phyloP scores from a whole-genome alignment of 2,797 vertebrate genomes.

The Streptopelia turtur region DNA sequence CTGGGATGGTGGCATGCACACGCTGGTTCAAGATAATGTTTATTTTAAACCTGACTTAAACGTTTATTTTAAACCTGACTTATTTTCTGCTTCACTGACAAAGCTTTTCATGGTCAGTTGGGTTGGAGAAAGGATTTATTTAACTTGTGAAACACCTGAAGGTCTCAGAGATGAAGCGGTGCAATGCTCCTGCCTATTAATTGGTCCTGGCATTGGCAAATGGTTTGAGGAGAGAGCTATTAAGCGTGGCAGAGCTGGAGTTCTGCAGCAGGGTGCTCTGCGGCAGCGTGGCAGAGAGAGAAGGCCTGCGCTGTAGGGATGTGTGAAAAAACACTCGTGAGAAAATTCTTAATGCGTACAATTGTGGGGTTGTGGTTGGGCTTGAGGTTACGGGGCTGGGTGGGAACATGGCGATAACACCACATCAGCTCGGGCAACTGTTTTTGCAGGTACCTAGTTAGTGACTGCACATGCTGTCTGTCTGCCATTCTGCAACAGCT shows the following conservation, averaged over 20 bases:
- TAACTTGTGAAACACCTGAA: neutral
- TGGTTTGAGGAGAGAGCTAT: neutral
- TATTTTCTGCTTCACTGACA: neutral
- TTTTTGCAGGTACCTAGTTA: neutral
- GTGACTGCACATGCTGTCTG: neutral
- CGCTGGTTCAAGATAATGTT: neutral
- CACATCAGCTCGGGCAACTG: neutral
- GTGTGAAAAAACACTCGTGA: neutral
- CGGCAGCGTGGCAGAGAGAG: accelerated
- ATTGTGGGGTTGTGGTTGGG: neutral
- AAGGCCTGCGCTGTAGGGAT: neutral
- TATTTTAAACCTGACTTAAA: neutral
- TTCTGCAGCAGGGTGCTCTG: accelerated
- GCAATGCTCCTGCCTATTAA: neutral
- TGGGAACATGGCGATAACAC: neutral
- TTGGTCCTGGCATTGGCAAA: neutral
- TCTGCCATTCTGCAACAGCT: neutral
- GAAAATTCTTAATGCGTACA: neutral
- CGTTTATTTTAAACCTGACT: neutral
- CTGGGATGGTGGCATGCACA: neutral
- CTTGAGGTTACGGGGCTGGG: neutral
- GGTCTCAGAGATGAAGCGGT: neutral
- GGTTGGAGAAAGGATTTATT: neutral
- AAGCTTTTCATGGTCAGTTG: neutral
- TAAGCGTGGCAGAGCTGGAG: neutral